Base-by-base conservation (phyloP, 2,797 vertebrate species). In the Protonibea diacanthus region DNA sequence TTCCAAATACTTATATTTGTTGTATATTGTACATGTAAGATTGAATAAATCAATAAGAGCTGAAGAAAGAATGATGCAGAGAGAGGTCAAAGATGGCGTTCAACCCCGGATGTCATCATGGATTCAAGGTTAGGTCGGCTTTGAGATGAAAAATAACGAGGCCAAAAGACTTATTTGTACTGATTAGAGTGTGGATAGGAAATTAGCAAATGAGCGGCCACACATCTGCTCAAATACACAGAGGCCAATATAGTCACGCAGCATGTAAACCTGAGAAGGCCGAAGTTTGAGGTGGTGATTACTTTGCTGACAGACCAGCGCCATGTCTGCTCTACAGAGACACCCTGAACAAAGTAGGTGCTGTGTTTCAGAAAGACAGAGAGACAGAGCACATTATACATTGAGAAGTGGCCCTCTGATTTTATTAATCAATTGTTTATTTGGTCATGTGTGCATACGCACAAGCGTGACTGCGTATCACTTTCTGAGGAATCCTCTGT, bases 231-330 rank as follows among this genome's bases (percentile, higher is more conserved):
- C 7, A 49, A 71, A 71, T 4, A 66, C 53, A 21, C 44, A 14
- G 47, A 59, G 71, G 49, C 8, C 6, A 21, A 69, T 25, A 23
- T 0, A 61, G 74, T 74, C 78, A 78, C 20, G 40, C 56, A 76
- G 33, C 29, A 10, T 4, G 44, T 53, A 58, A 61, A 76, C 42
- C 58, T 33, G 48, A 76, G 65, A 81, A 18, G 57, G 72, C 29
- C 21, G 17, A 14, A 15, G 42, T 52, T 23, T 69, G 44, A 76
- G 47, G 48, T 3, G 1, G 55, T 45, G 51, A 65, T 66, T 69
- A 56, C 52, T 17, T 10, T 11, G 33, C 33, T 71, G 56, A 65
- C 27, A 73, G 33, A 70, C 18, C 48, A 49, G 66, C 12, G 1
- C 47, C 47, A 29, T 20, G 20, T 49, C 69, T 60, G 49, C 70